phyloP scores from a whole-genome alignment of 2,797 vertebrate species.

The Pangasius djambal region DNA sequence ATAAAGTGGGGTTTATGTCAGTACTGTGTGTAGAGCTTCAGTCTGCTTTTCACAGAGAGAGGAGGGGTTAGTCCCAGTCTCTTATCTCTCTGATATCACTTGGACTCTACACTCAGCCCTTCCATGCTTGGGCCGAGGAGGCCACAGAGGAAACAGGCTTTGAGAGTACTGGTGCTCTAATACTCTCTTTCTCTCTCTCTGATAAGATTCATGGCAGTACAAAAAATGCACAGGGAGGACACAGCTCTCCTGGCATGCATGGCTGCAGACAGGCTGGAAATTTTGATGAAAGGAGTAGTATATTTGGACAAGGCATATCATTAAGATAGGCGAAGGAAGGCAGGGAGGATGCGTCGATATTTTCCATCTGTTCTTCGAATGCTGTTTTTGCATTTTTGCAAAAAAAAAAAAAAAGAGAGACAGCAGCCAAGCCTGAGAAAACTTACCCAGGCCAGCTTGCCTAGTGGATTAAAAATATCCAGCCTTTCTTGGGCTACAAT shows the following conservation, averaged over 20 bases:
- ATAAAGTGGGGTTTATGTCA: constrained; percentile 25
- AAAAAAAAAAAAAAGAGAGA: constrained; percentile 55
- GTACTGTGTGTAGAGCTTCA: constrained; percentile 28
- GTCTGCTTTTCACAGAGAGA: constrained; percentile 29
- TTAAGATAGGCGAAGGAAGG: constrained; percentile 81
- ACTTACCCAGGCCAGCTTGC: constrained; percentile 46
- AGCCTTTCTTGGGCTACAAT: constrained; percentile 44
- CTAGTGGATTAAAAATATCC: constrained; percentile 67
- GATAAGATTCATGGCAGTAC: constrained; percentile 77
- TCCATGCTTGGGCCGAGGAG: constrained; percentile 65
- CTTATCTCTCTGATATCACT: constrained; percentile 70
- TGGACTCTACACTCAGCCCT: constrained; percentile 57
- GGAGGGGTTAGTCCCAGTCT: constrained; percentile 42
- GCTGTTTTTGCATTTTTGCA: constrained; percentile 73
- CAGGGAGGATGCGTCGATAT: constrained; percentile 74
- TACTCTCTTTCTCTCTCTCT: constrained; percentile 29
- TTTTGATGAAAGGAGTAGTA: constrained; percentile 85
- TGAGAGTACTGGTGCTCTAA: constrained; percentile 73
- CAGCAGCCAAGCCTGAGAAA: constrained; percentile 48
- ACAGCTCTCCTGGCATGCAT: constrained; percentile 78
- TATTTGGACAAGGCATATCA: constrained; percentile 84
- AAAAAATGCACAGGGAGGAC: constrained; percentile 57
- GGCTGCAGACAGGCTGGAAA: constrained; percentile 77
- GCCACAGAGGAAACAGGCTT: constrained; percentile 70
- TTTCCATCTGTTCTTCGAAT: constrained; percentile 82